phyloP scores from a whole-genome alignment of 2,113 vertebrate genomes.

The Dicentrarchus labrax region DNA sequence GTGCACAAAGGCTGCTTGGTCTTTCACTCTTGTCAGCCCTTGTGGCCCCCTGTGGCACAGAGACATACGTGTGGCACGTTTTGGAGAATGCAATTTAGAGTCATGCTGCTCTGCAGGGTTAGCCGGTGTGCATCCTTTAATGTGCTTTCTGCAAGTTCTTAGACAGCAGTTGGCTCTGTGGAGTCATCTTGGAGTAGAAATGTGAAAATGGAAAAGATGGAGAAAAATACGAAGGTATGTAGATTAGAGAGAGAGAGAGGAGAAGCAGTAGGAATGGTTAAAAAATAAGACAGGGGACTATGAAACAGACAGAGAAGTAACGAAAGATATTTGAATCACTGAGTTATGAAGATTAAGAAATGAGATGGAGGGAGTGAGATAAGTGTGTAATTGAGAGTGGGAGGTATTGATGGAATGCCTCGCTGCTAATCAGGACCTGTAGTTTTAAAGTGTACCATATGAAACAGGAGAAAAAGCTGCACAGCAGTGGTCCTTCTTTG shows the following conservation, averaged over 20 bases:
- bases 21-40: conserved; percentile 41
- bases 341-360: conserved; percentile 73
- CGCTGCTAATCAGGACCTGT: conserved; percentile 41
- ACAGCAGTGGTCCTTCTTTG: conserved; percentile 50
- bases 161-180: conserved; percentile 40
- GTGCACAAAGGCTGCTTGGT: conserved; percentile 6
- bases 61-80: conserved; percentile 19
- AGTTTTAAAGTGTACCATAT: conserved; percentile 45
- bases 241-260: conserved; percentile 33
- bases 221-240: conserved; percentile 35
- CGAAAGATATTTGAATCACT: conserved; percentile 65
- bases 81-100: conserved; percentile 57
- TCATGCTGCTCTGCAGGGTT: conserved; percentile 50
- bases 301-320: conserved; percentile 47
- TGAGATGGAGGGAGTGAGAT: conserved; percentile 48
- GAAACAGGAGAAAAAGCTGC: conserved; percentile 47
- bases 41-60: conserved; percentile 45
- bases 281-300: conserved; percentile 20
- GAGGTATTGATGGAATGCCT: conserved; percentile 63
- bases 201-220: conserved; percentile 33
- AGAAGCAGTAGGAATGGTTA: conserved; percentile 3
- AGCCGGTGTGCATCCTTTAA: conserved; percentile 63
- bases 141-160: conserved; percentile 55
- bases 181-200: conserved; percentile 51
- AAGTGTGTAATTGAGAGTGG: conserved; percentile 44